These are phyloP conservation scores for Mustela nigripes DNA, from an alignment of 2,113 vertebrate species.

Conservation along the genomic window DNA sequence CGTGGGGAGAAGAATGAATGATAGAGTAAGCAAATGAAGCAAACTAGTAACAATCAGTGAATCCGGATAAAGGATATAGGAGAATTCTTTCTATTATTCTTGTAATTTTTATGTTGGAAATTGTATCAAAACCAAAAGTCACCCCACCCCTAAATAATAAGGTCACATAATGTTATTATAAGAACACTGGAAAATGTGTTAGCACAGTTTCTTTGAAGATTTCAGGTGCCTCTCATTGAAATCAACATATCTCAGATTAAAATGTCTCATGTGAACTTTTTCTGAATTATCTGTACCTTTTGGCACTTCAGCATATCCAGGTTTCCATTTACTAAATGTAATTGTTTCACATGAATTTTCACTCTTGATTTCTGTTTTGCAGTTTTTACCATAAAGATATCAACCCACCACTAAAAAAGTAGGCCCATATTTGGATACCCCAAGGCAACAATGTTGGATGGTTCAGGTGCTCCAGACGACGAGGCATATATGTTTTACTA, in stretches of 20 bases:
- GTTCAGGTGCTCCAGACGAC: background rate
- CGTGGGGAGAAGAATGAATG: background rate
- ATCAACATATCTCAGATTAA: background rate
- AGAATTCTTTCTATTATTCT: background rate
- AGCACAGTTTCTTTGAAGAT: background rate
- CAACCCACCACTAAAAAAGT: background rate
- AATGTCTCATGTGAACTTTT: constrained; percentile 6
- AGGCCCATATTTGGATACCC: background rate
- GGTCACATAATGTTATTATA: background rate
- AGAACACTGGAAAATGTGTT: constrained; percentile 46
- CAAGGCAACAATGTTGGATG: background rate
- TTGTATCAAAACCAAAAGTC: constrained; percentile 25
- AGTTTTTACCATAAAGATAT: background rate
- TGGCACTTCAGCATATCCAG: background rate
- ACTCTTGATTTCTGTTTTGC: background rate
- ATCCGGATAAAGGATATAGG: background rate
- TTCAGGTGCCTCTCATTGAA: background rate
- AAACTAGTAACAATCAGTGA: background rate
- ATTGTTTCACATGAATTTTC: background rate
- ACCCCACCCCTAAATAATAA: background rate
- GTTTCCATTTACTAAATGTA: background rate
- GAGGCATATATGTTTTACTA: background rate
- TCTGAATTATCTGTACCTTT: background rate
- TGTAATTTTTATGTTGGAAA: constrained; percentile 17
- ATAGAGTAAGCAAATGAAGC: background rate